Evolutionary conservation across 2,888 invertebrate species (phyloP), one percentile per base, ranked within the genome.

Genomic region (Drosophila phalerata): DNA sequence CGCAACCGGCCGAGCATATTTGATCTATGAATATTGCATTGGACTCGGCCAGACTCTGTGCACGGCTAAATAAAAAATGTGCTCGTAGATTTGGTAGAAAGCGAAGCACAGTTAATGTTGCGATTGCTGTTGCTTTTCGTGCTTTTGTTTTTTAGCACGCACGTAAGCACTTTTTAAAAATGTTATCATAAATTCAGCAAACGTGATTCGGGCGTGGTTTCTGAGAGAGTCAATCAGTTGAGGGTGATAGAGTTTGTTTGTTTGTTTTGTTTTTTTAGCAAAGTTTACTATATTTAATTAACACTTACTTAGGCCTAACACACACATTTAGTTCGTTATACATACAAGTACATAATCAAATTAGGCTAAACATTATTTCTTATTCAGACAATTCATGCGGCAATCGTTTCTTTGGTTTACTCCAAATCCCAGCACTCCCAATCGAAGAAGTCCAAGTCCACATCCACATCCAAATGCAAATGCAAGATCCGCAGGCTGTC

Each of bases 261-360:
- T 51, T 9, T 13, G 25, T 37, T 37, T 2, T 22, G 15, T 17
- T 42, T 52, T 70, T 73, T 72, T 58, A 81, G 85, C 86, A 76
- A 70, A 84, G 64, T 73, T 66, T 66, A 73, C 85, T 85, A 86
- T 69, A 77, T 85, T 87, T 82, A 87, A 73, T 87, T 87, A 87
- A 66, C 55, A 68, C 68, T 87, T 86, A 86, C 88, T 86, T 88
- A 86, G 72, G 70, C 85, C 83, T 87, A 87, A 86, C 86, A 88
- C 87, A 87, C 87, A 87, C 87, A 87, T 88, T 88, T 88, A 85
- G 88, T 72, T 82, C 49, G 57, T 67, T 77, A 73, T 53, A 73
- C 62, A 77, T 81, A 68, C 45, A 67, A 53, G 64, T 74, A 63
- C 42, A 65, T 74, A 69, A 66, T 62, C 61, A 53, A 81, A 73